These are phyloP conservation scores for Cavia aperea DNA, from an alignment of 2,113 vertebrate species.

Conservation along the genomic window DNA sequence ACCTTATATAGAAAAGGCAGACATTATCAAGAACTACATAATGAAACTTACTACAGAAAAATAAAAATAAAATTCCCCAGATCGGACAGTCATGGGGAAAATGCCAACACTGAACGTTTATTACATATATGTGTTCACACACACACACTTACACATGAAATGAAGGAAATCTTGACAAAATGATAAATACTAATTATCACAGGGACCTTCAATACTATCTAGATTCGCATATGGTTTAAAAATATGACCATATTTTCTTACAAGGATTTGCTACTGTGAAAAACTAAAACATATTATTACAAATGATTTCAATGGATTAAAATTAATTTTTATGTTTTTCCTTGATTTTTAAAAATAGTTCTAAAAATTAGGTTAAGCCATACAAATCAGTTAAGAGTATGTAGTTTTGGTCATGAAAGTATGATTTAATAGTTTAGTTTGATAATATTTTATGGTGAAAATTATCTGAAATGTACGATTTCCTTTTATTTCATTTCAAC, in stretches of 20 bases:
- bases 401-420: neutral
- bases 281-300: too few species aligned
- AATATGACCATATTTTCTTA: too few species aligned
- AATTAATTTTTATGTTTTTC: too few species aligned
- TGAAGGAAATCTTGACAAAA: too few species aligned
- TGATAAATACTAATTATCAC: too few species aligned
- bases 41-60: neutral
- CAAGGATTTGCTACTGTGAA: too few species aligned
- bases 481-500: neutral
- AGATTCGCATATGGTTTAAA: too few species aligned
- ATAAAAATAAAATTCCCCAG: neutral
- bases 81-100: neutral
- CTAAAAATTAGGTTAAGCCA: neutral
- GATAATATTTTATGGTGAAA: slow-evolving; percentile 11
- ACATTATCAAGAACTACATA: too few species aligned
- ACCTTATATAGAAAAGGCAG: neutral
- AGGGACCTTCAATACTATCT: too few species aligned
- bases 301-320: too few species aligned
- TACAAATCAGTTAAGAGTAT: neutral
- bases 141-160: neutral
- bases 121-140: neutral
- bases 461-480: neutral
- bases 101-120: neutral
- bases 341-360: neutral
- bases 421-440: neutral